These are phyloP conservation scores for Melanotaenia maccullochi DNA, from an alignment of 2,797 vertebrate genomes.

Conservation along the genomic window DNA sequence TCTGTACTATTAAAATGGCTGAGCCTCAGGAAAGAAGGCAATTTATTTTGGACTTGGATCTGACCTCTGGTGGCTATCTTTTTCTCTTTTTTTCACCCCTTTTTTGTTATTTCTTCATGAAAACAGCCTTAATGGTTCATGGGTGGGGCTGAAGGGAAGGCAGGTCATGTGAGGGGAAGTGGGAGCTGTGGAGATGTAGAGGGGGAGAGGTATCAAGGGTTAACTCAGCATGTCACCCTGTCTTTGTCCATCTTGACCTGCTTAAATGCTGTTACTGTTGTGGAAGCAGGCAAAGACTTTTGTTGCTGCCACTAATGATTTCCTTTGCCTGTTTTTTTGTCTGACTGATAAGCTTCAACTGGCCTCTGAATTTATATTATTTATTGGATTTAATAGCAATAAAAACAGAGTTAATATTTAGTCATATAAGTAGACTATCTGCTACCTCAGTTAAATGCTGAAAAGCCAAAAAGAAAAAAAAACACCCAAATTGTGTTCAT, in stretches of 20 bases:
- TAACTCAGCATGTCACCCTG: conserved; percentile 56
- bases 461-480: background rate
- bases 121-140: conserved; percentile 49
- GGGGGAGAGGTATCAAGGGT: conserved; percentile 60
- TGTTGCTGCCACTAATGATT: conserved; percentile 22
- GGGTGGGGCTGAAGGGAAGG: conserved; percentile 45
- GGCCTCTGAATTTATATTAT: background rate
- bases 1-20: conserved; percentile 80
- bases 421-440: background rate
- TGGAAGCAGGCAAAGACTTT: conserved; percentile 11
- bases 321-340: conserved; percentile 6
- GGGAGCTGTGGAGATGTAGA: conserved; percentile 21
- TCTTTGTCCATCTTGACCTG: conserved; percentile 62
- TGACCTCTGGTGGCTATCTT: conserved; percentile 73
- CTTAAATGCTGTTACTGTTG: conserved; percentile 43
- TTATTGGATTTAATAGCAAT: background rate
- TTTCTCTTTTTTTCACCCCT: conserved; percentile 21
- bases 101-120: conserved; percentile 15
- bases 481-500: conserved; percentile 4
- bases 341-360: background rate
- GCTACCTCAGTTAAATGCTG: background rate
- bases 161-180: conserved; percentile 19
- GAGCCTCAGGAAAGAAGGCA: conserved; percentile 74
- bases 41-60: conserved; percentile 75
- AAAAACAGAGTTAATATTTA: background rate